These are phyloP conservation scores for Megathymus violae DNA, from an alignment of 1,140 invertebrate genomes.

Conservation along the genomic window DNA sequence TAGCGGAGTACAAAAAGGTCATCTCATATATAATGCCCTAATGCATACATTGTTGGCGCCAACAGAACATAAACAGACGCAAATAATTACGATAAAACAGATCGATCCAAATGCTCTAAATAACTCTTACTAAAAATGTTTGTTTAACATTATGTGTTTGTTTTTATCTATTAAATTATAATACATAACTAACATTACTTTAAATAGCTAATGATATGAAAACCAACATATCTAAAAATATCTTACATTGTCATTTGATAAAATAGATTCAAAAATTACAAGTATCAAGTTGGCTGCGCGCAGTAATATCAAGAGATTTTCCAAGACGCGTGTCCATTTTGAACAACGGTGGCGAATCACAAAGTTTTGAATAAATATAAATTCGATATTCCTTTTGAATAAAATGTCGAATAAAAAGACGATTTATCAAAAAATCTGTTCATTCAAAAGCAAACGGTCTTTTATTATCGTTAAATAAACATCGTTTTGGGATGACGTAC, in stretches of 20 bases:
- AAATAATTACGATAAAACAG: slow-evolving; percentile 15
- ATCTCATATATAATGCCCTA: not conserved
- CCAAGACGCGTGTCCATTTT: slow-evolving; percentile 63
- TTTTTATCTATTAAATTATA: too few species aligned
- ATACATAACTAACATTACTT: too few species aligned
- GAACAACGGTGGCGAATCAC: slow-evolving; percentile 79
- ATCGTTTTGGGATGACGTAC: slow-evolving; percentile 74
- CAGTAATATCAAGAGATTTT: slow-evolving; percentile 42
- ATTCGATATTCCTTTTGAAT: slow-evolving; percentile 80
- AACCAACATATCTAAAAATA: too few species aligned
- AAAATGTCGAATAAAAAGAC: slow-evolving; percentile 77
- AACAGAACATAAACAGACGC: slow-evolving; percentile 6
- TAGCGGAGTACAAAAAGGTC: slow-evolving; percentile 14
- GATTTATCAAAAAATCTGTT: slow-evolving; percentile 78
- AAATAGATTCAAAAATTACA: slow-evolving; percentile 6
- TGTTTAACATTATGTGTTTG: too few species aligned
- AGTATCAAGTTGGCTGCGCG: slow-evolving; percentile 59
- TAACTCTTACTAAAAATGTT: too few species aligned
- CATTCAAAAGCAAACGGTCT: slow-evolving; percentile 61
- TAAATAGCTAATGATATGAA: too few species aligned
- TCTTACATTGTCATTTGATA: too few species aligned
- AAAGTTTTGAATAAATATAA: slow-evolving; percentile 81
- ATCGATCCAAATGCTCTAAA: not conserved
- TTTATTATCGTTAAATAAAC: slow-evolving; percentile 82
- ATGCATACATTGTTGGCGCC: slow-evolving; percentile 4